These are phyloP conservation scores for Stigmatopora argus DNA, from an alignment of 2,113 vertebrate species.

Conservation along the genomic window DNA sequence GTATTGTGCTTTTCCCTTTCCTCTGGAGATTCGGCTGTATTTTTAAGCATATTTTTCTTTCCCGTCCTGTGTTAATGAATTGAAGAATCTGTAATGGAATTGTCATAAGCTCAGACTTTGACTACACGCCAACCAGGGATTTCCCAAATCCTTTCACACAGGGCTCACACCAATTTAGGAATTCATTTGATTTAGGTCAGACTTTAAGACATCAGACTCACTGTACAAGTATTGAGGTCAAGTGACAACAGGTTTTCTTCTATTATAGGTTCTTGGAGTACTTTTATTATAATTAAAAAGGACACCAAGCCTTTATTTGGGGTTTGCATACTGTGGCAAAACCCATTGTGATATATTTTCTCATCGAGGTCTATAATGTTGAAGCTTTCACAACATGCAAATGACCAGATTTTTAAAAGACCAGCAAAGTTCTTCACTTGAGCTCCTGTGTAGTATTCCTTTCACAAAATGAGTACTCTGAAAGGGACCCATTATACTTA, in stretches of 20 bases:
- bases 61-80: conserved; percentile 16
- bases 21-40: conserved; percentile 25
- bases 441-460: conserved; percentile 49
- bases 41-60: not conserved
- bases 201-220: conserved; percentile 17
- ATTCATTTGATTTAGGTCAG: conserved; percentile 32
- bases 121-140: conserved; percentile 19
- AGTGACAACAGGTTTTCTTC: conserved; percentile 21
- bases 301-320: not conserved
- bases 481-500: not conserved
- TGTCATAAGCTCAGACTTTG: conserved; percentile 20
- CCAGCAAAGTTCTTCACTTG: conserved; percentile 47
- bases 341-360: conserved; percentile 24
- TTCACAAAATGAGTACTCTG: conserved; percentile 34
- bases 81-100: conserved; percentile 31
- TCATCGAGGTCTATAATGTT: conserved; percentile 31
- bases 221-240: conserved; percentile 17
- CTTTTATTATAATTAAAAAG: conserved; percentile 7
- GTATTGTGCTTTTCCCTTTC: conserved; percentile 64
- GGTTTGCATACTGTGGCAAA: not conserved
- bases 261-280: conserved; percentile 8
- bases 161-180: conserved; percentile 11
- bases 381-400: conserved; percentile 57
- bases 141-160: conserved; percentile 22
- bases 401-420: conserved; percentile 44